Evolutionary conservation across 2,113 vertebrate species (phyloP).

Genomic region (Cololabis saira): DNA sequence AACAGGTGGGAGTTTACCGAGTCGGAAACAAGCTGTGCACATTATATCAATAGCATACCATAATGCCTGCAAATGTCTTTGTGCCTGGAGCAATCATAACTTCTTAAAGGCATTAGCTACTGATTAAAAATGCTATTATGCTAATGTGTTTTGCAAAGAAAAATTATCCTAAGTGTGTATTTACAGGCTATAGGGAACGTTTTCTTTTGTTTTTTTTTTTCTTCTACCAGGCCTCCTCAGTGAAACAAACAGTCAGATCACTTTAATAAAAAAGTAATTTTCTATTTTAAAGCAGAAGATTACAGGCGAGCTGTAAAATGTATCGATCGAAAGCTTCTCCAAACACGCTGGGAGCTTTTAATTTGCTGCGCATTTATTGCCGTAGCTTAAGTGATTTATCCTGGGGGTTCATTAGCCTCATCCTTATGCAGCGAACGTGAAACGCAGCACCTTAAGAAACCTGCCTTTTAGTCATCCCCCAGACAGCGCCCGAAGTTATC

Average conservation of each 20-base stretch:
- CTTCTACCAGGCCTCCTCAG: background rate
- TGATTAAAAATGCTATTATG: constrained; percentile 43
- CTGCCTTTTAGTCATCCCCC: constrained; percentile 53
- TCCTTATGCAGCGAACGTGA: constrained; percentile 39
- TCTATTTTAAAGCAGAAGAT: constrained; percentile 55
- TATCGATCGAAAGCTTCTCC: constrained; percentile 54
- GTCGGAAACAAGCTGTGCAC: background rate
- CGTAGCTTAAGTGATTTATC: constrained; percentile 66
- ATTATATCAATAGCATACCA: constrained; percentile 18
- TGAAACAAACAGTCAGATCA: constrained; percentile 12
- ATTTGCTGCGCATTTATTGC: constrained; percentile 73
- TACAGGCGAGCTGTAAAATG: constrained; percentile 63
- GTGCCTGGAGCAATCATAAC: constrained; percentile 20
- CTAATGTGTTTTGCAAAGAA: constrained; percentile 31
- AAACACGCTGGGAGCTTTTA: constrained; percentile 61
- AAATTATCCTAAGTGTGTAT: constrained; percentile 23
- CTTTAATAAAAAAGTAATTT: constrained; percentile 22
- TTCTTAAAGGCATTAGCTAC: constrained; percentile 7
- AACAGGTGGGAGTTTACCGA: constrained; percentile 10
- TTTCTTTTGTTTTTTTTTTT: background rate
- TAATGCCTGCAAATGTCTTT: constrained; percentile 1
- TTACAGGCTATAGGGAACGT: constrained; percentile 9
- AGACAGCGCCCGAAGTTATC: constrained; percentile 47
- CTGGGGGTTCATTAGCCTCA: constrained; percentile 62
- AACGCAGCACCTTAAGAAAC: constrained; percentile 47